Percentiles rank a stretch among this genome's conserved stretches.
Evolutionary conservation across 2,797 vertebrate genomes (phyloP).

Genomic region (Emys orbicularis): DNA sequence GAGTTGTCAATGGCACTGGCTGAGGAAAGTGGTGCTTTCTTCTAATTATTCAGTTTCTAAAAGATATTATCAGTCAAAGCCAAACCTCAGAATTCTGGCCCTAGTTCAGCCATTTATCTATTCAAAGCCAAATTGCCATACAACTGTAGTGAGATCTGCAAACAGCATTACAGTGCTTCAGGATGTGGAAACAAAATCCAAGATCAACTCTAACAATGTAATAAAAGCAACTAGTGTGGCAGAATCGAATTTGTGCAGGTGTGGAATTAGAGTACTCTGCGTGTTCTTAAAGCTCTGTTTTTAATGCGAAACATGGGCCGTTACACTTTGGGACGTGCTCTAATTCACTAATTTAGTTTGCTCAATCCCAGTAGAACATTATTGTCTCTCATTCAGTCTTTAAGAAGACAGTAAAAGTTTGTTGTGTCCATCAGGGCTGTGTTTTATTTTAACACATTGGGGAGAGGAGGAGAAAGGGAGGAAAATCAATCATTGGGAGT

Average conservation of each 20-base stretch:
- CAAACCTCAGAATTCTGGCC: conserved; percentile 27
- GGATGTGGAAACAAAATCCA: conserved; percentile 62
- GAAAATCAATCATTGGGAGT: conserved; percentile 62
- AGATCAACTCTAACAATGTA: conserved; percentile 37
- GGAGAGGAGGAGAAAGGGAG: conserved; percentile 42
- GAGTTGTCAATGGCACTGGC: background rate
- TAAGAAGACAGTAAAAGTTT: conserved; percentile 62
- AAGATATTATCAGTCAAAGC: conserved; percentile 9
- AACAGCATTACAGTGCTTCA: conserved; percentile 45
- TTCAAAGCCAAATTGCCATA: conserved; percentile 38
- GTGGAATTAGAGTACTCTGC: conserved; percentile 51
- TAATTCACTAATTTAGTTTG: conserved; percentile 48
- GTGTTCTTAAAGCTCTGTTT: conserved; percentile 60
- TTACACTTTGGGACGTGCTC: conserved; percentile 69
- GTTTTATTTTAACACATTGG: conserved; percentile 30
- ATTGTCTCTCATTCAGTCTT: conserved; percentile 45
- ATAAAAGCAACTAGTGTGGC: conserved; percentile 43
- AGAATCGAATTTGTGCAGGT: conserved; percentile 10
- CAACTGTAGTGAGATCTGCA: conserved; percentile 33
- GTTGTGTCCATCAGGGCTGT: conserved; percentile 48
- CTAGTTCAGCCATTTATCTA: conserved; percentile 9
- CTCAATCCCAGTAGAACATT: conserved; percentile 34
- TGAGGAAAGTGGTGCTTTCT: background rate
- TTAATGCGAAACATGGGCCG: conserved; percentile 67
- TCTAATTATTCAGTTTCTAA: conserved; percentile 12